Conservation (phyloP, 2,797 vertebrate genomes). For the Falco novaeseelandiae region DNA sequence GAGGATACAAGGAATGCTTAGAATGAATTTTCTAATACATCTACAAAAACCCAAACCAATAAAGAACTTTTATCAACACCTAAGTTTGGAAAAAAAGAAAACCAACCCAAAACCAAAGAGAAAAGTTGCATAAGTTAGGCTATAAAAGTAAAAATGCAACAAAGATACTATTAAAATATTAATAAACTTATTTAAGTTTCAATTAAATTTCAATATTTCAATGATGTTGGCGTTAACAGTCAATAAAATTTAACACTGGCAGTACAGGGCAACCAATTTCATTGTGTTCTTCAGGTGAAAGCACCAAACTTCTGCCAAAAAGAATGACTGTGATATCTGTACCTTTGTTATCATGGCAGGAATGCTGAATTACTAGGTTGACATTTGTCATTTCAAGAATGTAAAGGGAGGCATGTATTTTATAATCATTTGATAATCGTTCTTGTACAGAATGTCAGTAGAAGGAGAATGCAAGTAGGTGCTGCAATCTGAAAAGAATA, state of each 20-base stretch:
- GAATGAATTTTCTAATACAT: background rate
- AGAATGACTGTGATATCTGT: background rate
- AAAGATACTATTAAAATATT: background rate
- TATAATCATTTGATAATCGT: background rate
- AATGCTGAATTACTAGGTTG: background rate
- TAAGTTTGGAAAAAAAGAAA: background rate
- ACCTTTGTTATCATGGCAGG: background rate
- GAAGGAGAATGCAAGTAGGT: background rate
- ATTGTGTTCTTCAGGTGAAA: background rate
- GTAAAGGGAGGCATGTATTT: background rate
- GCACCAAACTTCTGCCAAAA: background rate
- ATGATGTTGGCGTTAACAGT: background rate
- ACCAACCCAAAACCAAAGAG: fast-evolving
- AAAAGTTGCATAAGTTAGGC: background rate
- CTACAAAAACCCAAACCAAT: fast-evolving
- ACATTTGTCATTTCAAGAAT: background rate
- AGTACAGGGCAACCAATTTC: background rate
- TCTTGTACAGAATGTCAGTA: background rate
- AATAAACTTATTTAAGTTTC: background rate
- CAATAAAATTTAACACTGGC: background rate
- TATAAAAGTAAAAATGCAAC: background rate
- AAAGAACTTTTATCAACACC: background rate
- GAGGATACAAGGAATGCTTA: background rate
- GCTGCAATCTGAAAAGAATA: background rate
- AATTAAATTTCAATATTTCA: background rate